Evolutionary conservation across 2,888 invertebrate species (phyloP), one percentile per base, ranked within the genome.

Genomic region (Phorcus lineatus): DNA sequence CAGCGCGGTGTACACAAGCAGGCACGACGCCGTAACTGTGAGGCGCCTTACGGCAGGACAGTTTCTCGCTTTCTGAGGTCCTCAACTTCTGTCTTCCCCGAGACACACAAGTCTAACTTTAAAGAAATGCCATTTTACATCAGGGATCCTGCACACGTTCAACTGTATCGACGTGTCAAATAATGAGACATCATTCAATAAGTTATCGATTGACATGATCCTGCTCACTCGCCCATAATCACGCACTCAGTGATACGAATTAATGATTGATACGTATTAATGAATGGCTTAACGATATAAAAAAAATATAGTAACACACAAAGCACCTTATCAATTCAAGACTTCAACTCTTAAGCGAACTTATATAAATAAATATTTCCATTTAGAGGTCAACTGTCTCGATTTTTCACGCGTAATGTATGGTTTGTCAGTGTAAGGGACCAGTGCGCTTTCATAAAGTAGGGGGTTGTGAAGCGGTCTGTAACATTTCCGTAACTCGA

Each of bases 401-500:
- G 19, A 70, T 70, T 70, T 70, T 70, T 70, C 36, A n/a, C 13
- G 16, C 28, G 36, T 19, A 11, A 31, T 19, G 19, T 4, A 40
- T 28, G 36, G 19, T 3, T 3, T 28, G 28, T 70, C 40, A 40
- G 19, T 19, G 24, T 70, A 17, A 17, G 40, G 70, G 24, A 70
- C 40, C 16, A 70, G 19, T 17, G 17, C 19, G 11, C 19, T 70
- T 36, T 36, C 11, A 40, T 70, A 36, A 36, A 31, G n/a, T 16
- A 40, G 36, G 19, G 31, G 19, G 16, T 70, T 17, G 36, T 36
- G 31, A 17, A 36, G 19, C 70, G 11, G 11, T 19, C 40, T 31
- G 70, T 40, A 70, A 40, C 40, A 40, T 70, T 70, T 70, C 70
- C 70, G 70, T 70, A 70, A 70, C 70, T 28, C 19, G 36, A 36